Evolutionary conservation across 2,797 vertebrate genomes (phyloP).

Genomic region (Argya squamiceps): DNA sequence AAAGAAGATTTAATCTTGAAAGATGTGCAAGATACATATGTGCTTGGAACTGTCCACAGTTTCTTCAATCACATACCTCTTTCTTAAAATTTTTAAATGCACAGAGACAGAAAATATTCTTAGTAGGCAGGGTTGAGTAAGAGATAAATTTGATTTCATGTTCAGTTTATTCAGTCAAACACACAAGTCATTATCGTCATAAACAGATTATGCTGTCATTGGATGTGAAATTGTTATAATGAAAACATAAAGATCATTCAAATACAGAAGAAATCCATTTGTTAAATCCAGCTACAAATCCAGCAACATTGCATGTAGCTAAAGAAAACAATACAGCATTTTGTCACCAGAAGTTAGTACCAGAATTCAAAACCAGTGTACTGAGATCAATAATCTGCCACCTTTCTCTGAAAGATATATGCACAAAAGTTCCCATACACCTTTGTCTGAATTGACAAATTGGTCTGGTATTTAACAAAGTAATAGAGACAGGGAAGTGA

Average conservation of each 20-base stretch:
- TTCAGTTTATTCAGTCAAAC: background rate
- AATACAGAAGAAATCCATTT: background rate
- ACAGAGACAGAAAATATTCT: background rate
- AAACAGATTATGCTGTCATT: background rate
- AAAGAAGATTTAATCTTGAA: background rate
- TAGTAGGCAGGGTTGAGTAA: background rate
- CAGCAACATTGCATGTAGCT: background rate
- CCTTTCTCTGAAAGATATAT: background rate
- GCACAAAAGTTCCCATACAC: background rate
- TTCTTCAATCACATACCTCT: background rate
- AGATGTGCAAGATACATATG: background rate
- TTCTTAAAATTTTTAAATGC: background rate
- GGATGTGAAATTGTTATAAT: background rate
- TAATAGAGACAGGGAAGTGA: background rate
- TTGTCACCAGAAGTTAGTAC: background rate
- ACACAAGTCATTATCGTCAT: background rate
- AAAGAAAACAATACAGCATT: background rate
- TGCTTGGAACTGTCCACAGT: background rate
- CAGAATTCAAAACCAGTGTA: background rate
- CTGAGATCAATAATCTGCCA: background rate
- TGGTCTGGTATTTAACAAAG: background rate
- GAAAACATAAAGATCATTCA: background rate
- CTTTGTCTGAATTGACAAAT: background rate
- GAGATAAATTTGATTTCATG: background rate
- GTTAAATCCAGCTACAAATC: background rate